phyloP scores from a whole-genome alignment of 2,113 vertebrate species.

The Felis chaus region DNA sequence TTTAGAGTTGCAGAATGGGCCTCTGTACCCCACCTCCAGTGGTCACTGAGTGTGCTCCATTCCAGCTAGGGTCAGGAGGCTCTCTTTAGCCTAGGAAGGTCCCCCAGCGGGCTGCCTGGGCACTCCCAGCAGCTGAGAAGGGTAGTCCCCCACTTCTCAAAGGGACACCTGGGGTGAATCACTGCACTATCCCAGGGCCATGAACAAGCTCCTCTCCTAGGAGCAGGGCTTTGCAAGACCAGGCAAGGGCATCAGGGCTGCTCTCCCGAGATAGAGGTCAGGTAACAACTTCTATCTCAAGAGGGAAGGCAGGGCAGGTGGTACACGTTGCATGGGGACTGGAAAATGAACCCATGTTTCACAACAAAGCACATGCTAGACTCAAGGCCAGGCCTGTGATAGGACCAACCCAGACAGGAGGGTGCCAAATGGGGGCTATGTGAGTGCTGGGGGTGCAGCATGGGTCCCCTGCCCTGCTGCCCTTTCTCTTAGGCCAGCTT shows the following conservation, averaged over 20 bases:
- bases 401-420: background rate
- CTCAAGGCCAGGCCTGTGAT: background rate
- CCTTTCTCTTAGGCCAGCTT: background rate
- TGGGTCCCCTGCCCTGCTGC: background rate
- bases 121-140: background rate
- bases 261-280: background rate
- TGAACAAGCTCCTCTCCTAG: background rate
- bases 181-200: background rate
- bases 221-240: background rate
- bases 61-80: background rate
- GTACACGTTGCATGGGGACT: background rate
- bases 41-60: background rate
- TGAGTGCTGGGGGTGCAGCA: accelerated
- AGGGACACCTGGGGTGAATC: background rate
- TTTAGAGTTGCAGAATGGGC: background rate
- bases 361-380: background rate
- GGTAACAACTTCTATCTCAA: background rate
- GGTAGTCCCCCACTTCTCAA: background rate
- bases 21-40: background rate
- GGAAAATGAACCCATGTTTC: background rate
- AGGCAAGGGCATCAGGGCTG: background rate
- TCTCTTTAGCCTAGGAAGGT: background rate
- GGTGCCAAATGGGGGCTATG: accelerated
- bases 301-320: background rate
- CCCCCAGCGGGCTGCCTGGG: background rate